Evolutionary conservation across 1,140 invertebrate species (phyloP).

Genomic region (Gonatopus flavifemur): DNA sequence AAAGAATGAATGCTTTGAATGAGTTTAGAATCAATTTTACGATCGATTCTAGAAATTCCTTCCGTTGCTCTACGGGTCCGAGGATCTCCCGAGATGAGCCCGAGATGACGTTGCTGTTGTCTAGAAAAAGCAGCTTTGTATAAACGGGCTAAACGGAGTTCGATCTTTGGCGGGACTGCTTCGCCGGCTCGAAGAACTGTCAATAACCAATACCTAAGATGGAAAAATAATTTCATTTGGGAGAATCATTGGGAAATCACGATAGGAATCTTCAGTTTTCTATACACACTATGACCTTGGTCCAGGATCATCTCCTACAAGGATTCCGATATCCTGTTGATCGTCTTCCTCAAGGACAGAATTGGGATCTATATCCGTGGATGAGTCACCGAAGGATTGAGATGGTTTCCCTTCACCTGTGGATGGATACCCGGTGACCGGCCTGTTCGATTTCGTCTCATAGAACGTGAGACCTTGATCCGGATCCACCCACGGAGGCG

Average conservation of each 20-base stretch:
- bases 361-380: constrained; percentile 48
- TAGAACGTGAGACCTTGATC: constrained; percentile 50
- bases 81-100: constrained; percentile 36
- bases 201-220: constrained; percentile 72
- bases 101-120: constrained; percentile 52
- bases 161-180: constrained; percentile 47
- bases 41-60: too few species aligned
- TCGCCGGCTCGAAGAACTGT: constrained; percentile 67
- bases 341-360: constrained; percentile 36
- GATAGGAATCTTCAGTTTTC: background rate
- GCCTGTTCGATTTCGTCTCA: constrained; percentile 46
- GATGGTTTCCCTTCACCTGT: constrained; percentile 12
- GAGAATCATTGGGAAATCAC: background rate
- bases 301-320: constrained; percentile 53
- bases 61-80: constrained; percentile 30
- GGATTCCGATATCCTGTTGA: constrained; percentile 46
- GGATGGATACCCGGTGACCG: constrained; percentile 50
- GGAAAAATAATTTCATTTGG: constrained; percentile 1
- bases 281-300: constrained; percentile 36
- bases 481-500: constrained; percentile 56
- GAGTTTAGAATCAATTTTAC: too few species aligned
- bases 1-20: too few species aligned
- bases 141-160: constrained; percentile 54
- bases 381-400: constrained; percentile 11
- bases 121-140: constrained; percentile 59